Percentiles rank a stretch among this genome's conserved stretches.
Evolutionary conservation across 1,140 invertebrate species (phyloP).

Genomic region (Anthonomus grandis): DNA sequence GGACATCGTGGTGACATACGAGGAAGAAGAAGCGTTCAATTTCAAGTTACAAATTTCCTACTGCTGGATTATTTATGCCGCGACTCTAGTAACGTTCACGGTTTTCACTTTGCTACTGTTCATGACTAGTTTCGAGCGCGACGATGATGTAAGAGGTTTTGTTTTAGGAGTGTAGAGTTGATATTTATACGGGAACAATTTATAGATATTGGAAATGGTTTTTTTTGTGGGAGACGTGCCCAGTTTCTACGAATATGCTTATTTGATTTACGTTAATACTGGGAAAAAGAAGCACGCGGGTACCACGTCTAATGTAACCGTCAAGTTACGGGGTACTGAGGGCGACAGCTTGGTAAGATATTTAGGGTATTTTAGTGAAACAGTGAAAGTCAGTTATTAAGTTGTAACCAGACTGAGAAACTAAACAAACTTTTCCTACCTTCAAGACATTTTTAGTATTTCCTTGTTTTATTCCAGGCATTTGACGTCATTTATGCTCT

Average conservation of each 20-base stretch:
- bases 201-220: constrained; percentile 19
- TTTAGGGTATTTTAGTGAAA: not conserved
- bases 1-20: constrained; percentile 15
- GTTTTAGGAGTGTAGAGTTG: constrained; percentile 16
- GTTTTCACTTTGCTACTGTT: constrained; percentile 21
- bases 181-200: no score
- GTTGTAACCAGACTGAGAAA: no score
- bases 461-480: no score
- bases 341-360: constrained; percentile 28
- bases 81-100: constrained; percentile 13
- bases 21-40: constrained; percentile 2
- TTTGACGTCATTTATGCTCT: no score
- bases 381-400: not conserved
- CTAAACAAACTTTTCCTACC: no score
- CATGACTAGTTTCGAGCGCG: constrained; percentile 2
- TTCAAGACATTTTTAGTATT: no score
- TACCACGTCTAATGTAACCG: constrained; percentile 34
- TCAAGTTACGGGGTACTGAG: constrained; percentile 29
- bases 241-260: constrained; percentile 29
- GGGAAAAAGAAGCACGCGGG: constrained; percentile 24
- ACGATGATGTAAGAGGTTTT: constrained; percentile 11
- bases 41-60: constrained; percentile 18
- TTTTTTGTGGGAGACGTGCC: constrained; percentile 29
- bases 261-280: constrained; percentile 32
- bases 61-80: constrained; percentile 26